phyloP scores from a whole-genome alignment of 1,140 invertebrate species.

The Aleiodes sp. region DNA sequence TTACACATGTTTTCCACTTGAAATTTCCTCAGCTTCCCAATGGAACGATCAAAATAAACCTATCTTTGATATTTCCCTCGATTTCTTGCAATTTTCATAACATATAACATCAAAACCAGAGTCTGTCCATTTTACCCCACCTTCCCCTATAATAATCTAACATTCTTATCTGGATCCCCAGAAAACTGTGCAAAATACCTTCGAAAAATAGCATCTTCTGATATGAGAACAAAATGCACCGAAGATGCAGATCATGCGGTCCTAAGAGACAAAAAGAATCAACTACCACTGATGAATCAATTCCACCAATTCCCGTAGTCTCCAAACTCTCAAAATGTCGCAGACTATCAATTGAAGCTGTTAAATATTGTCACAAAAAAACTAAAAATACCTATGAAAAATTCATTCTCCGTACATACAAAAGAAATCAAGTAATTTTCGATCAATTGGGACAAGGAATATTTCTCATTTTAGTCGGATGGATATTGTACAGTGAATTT shows the following conservation, averaged over 20 bases:
- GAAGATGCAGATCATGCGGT: background rate
- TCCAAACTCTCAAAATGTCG: background rate
- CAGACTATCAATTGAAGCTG: background rate
- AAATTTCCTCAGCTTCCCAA: too few species aligned
- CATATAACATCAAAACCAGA: too few species aligned
- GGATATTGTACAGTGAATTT: conserved; percentile 34
- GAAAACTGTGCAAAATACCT: background rate
- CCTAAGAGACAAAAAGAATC: background rate
- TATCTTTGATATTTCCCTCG: too few species aligned
- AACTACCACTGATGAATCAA: background rate
- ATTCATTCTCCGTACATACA: background rate
- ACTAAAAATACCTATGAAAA: background rate
- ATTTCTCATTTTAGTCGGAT: background rate
- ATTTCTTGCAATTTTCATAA: too few species aligned
- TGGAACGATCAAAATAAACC: too few species aligned
- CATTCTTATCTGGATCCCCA: background rate
- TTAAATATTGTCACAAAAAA: background rate
- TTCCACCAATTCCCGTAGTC: background rate
- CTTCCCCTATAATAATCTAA: too few species aligned
- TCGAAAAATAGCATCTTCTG: background rate
- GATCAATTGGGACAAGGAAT: background rate
- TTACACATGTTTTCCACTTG: too few species aligned
- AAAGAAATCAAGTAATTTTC: background rate
- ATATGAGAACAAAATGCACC: background rate
- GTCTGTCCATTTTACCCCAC: too few species aligned